Percentiles rank a stretch among this genome's conserved stretches.
Evolutionary conservation across 1,140 invertebrate species (phyloP).

Genomic region (Pseudoatta argentina): DNA sequence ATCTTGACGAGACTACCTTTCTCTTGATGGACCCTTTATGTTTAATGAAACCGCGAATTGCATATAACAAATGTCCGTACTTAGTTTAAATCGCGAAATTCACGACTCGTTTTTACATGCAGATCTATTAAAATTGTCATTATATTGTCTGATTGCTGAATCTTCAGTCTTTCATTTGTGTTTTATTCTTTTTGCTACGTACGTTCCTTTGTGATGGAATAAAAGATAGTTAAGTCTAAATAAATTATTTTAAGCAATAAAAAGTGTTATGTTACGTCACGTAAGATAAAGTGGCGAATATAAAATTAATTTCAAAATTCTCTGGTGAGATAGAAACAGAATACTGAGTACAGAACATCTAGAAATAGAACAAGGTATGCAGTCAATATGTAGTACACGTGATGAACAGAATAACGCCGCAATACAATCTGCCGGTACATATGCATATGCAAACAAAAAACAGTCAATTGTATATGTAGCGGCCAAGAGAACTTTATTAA

Average conservation of each 20-base stretch:
- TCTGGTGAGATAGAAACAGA: not conserved
- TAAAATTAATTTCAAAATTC: not conserved
- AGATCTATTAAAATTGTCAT: not conserved
- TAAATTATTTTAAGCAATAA: not conserved
- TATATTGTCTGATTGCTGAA: not conserved
- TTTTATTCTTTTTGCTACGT: not conserved
- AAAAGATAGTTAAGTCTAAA: not conserved
- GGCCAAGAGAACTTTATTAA: conserved; percentile 32
- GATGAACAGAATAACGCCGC: not conserved
- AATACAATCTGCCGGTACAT: conserved; percentile 40
- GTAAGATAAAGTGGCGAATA: not conserved
- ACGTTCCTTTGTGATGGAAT: not conserved
- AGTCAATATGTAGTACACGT: not conserved
- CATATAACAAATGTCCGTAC: not conserved
- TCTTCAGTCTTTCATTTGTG: not conserved
- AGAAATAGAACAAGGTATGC: not conserved
- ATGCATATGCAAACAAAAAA: conserved; percentile 30
- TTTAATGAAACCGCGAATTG: conserved; percentile 33
- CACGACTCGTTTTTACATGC: not conserved
- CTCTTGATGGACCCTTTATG: conserved; percentile 36
- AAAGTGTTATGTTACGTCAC: too few species aligned
- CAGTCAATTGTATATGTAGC: conserved; percentile 19
- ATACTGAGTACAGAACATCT: not conserved
- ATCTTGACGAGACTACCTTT: conserved; percentile 23
- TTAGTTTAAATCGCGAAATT: conserved; percentile 5